These are phyloP conservation scores for Pseudopipra pipra DNA, from an alignment of 2,113 vertebrate species.

Conservation along the genomic window DNA sequence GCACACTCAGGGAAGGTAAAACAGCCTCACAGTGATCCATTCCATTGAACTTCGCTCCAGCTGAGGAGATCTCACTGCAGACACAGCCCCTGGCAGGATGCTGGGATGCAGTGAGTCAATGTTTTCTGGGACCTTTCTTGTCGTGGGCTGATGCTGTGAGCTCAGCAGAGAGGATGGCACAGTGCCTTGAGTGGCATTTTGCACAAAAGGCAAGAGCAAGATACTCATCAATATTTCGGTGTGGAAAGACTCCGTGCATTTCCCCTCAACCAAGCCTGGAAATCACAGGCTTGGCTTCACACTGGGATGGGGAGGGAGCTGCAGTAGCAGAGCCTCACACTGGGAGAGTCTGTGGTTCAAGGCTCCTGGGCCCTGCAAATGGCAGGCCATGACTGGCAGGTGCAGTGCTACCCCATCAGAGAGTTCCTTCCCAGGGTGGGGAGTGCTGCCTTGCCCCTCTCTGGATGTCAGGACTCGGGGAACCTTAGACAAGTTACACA, in stretches of 20 bases:
- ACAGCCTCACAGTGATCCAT: neutral
- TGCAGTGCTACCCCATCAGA: neutral
- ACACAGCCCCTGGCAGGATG: neutral
- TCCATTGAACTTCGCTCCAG: neutral
- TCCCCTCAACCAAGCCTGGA: neutral
- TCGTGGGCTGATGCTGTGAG: neutral
- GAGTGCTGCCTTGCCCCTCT: neutral
- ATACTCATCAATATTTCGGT: neutral
- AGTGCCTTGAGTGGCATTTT: neutral
- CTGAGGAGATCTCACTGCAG: neutral
- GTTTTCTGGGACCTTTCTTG: neutral
- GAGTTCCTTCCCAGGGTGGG: neutral
- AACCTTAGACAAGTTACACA: neutral
- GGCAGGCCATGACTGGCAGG: neutral
- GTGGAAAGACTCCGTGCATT: neutral
- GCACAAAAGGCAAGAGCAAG: neutral
- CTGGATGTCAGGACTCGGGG: neutral
- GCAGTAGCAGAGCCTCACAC: neutral
- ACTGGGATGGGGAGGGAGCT: neutral
- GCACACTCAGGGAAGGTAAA: neutral
- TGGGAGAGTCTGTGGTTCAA: neutral
- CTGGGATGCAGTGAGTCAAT: neutral
- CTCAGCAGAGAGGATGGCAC: slow-evolving; percentile 13
- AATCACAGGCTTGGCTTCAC: neutral
- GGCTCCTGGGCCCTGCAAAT: neutral